These are phyloP conservation scores for Sycophaga agraensis DNA, from an alignment of 1,140 invertebrate species.

Conservation along the genomic window DNA sequence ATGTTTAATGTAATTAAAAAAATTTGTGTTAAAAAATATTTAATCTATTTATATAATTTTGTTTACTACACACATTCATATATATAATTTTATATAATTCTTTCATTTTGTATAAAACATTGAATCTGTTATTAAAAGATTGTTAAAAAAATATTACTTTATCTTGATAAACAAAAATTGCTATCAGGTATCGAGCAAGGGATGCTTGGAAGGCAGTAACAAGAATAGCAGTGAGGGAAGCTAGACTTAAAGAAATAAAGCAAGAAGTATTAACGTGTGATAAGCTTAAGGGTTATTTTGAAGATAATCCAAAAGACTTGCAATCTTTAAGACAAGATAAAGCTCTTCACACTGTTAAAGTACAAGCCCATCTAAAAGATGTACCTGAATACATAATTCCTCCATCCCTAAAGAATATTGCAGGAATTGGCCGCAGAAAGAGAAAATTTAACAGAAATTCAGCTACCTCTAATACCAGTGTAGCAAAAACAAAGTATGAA, in stretches of 20 bases:
- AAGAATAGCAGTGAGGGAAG: constrained; percentile 87
- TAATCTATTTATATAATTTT: too few species aligned
- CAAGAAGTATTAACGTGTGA: constrained; percentile 90
- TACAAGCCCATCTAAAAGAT: constrained; percentile 84
- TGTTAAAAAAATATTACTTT: not conserved
- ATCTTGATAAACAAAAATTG: constrained; percentile 8
- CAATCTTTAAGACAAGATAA: constrained; percentile 90
- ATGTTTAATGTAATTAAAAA: too few species aligned
- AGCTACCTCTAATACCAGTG: constrained; percentile 41
- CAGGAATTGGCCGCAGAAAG: constrained; percentile 55
- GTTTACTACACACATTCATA: too few species aligned
- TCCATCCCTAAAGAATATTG: constrained; percentile 67
- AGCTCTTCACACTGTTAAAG: constrained; percentile 80
- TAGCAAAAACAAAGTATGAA: constrained; percentile 45
- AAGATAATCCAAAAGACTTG: constrained; percentile 90
- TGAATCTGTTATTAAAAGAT: not conserved
- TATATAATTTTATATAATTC: too few species aligned
- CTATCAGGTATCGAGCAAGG: constrained; percentile 74
- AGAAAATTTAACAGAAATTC: constrained; percentile 47
- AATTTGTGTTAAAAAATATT: too few species aligned
- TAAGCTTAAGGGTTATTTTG: constrained; percentile 93
- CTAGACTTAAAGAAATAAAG: constrained; percentile 94
- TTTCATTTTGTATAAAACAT: not conserved
- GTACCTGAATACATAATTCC: constrained; percentile 95
- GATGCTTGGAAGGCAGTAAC: constrained; percentile 95